Evolutionary conservation across 2,888 invertebrate species (phyloP).

Genomic region (Brachylomia viminalis): DNA sequence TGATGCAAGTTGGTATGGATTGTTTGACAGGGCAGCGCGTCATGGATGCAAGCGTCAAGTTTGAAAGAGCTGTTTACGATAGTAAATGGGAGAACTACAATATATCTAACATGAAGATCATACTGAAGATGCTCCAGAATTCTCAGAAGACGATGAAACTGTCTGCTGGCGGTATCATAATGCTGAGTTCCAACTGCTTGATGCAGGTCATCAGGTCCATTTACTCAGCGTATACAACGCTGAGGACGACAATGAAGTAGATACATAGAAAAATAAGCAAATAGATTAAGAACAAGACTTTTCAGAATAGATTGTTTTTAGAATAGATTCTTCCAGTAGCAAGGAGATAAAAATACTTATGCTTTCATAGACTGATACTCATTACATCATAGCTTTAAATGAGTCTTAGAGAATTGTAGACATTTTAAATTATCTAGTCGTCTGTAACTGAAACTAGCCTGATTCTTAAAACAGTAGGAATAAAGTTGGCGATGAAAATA

Average conservation of each 20-base stretch:
- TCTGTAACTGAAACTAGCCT: neutral
- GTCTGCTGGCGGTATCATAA: slow-evolving; percentile 78
- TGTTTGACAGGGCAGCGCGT: slow-evolving; percentile 70
- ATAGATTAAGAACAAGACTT: neutral
- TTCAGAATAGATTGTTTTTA: neutral
- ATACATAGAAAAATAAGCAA: neutral
- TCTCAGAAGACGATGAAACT: slow-evolving; percentile 77
- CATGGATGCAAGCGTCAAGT: slow-evolving; percentile 66
- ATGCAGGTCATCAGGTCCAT: slow-evolving; percentile 75
- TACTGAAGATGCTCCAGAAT: slow-evolving; percentile 76
- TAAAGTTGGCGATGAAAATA: neutral
- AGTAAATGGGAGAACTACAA: slow-evolving; percentile 71
- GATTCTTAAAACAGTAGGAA: neutral
- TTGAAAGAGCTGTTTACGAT: slow-evolving; percentile 67
- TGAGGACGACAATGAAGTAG: slow-evolving; percentile 72
- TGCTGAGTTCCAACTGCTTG: slow-evolving; percentile 73
- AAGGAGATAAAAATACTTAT: neutral
- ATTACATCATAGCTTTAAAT: neutral
- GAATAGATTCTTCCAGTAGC: neutral
- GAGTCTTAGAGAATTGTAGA: neutral
- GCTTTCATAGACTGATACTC: slow-evolving; percentile 1
- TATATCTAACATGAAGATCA: slow-evolving; percentile 65
- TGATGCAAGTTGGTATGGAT: slow-evolving; percentile 74
- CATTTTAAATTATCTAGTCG: neutral
- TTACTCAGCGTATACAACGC: slow-evolving; percentile 79